Conservation (phyloP, 2,888 invertebrate species). For the Pollenia griseotomentosa region DNA sequence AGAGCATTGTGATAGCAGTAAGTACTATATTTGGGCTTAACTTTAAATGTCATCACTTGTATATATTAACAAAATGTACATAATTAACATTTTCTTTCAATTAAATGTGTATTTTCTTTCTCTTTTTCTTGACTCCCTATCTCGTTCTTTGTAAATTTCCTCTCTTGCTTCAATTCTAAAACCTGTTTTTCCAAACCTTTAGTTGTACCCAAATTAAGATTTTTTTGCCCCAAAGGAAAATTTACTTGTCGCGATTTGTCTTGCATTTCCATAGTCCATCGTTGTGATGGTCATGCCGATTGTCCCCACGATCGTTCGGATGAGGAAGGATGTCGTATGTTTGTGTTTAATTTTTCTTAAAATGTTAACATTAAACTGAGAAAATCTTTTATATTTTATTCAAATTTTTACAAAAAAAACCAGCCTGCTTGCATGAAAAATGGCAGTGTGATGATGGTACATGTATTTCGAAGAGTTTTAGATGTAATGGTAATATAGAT, state of each 20-base stretch:
- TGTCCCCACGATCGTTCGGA: constrained; percentile 88
- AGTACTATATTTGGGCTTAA: constrained; percentile 75
- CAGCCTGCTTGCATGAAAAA: constrained; percentile 88
- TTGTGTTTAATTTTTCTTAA: constrained; percentile 64
- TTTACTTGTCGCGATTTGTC: constrained; percentile 90
- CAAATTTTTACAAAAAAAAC: constrained; percentile 32
- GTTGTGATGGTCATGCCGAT: constrained; percentile 90
- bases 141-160: constrained; percentile 2
- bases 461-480: constrained; percentile 87
- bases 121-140: constrained; percentile 23
- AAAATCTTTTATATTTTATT: constrained; percentile 59
- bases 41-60: constrained; percentile 11
- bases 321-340: constrained; percentile 88
- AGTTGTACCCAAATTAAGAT: constrained; percentile 82
- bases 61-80: constrained; percentile 23
- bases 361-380: neutral
- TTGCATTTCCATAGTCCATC: constrained; percentile 88
- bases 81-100: constrained; percentile 17
- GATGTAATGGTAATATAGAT: constrained; percentile 89
- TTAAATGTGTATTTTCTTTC: constrained; percentile 49
- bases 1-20: constrained; percentile 83
- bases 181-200: neutral
- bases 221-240: constrained; percentile 85
- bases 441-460: constrained; percentile 91
- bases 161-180: neutral